Base-by-base conservation (phyloP, 2,888 invertebrate genomes). In the Drosophila paramelanica region DNA sequence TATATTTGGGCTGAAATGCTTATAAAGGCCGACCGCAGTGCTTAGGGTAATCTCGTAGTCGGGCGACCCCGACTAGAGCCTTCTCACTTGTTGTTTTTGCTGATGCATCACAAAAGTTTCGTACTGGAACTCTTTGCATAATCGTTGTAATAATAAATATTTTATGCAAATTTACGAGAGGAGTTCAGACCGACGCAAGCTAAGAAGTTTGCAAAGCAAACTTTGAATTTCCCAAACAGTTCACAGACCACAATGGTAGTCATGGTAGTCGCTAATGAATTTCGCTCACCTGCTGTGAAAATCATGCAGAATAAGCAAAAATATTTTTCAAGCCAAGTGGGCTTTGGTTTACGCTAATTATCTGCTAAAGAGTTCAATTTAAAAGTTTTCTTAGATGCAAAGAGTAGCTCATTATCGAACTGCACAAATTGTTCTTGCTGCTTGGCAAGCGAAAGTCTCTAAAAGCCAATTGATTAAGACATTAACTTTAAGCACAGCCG, bases 251-350 rank as follows among this genome's bases (percentile, higher is more conserved):
- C 17, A 36, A 39, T 20, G 47, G 36, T 20, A 49, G 49, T 14
- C 11, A 33, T 5, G 45, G 25, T 33, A 33, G 11, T 39, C 17
- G 14, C 17, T 42, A 55, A 67, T 72, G 61, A 57, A 57, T 71
- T 17, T 17, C 45, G 42, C 53, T 43, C 64, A 68, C 52, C 61
- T 66, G 66, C 67, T 43, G 64, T 23, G 59, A 23, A 61, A 62
- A 79, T 76, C 76, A 55, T 51, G 68, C 65, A 14, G 52, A 73
- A 65, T 73, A 67, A 65, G 62, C 65, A 57, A 56, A 67, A 78
- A 73, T 73, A 46, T 55, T 61, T 64, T 78, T 20, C 7, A 45
- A 33, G 20, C 5, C 39, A 53, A 55, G 46, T 23, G 42, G 31
- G 23, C 7, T 38, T 55, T 52, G 50, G 56, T 3, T 41, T 25